These are phyloP conservation scores for Ibycter americanus DNA, from an alignment of 2,797 vertebrate species.

Conservation along the genomic window DNA sequence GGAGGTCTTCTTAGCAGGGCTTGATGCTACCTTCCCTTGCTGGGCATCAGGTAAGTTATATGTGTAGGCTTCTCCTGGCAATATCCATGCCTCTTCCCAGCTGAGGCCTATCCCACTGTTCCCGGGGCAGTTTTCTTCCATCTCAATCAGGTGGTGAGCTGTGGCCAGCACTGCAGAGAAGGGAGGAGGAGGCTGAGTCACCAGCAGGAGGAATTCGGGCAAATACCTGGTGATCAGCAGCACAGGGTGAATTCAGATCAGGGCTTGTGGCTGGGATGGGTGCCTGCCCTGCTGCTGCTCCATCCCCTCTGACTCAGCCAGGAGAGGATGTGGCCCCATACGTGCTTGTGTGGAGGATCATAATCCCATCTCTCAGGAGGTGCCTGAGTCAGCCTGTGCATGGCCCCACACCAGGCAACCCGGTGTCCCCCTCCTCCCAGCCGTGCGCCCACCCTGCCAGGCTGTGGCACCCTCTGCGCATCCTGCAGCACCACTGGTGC, in stretches of 20 bases:
- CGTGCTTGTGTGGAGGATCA: neutral
- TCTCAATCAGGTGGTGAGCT: neutral
- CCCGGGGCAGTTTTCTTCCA: rapidly evolving
- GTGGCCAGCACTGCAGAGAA: neutral
- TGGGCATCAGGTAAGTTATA: neutral
- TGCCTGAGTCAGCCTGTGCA: neutral
- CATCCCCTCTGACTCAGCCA: neutral
- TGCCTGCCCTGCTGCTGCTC: neutral
- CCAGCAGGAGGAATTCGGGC: neutral
- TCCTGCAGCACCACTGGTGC: rapidly evolving
- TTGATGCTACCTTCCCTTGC: rapidly evolving
- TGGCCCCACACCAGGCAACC: neutral
- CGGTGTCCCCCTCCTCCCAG: neutral
- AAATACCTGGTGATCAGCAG: slow-evolving; percentile 14
- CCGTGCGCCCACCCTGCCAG: neutral
- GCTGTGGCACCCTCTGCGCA: neutral
- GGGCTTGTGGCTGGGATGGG: neutral
- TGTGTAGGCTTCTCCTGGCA: neutral
- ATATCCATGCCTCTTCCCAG: neutral
- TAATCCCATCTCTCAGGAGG: neutral
- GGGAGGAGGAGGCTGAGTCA: slow-evolving; percentile 30
- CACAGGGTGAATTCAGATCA: neutral
- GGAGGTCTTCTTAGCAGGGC: neutral
- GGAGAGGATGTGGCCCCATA: neutral
- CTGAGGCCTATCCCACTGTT: neutral